Base-by-base conservation (phyloP, 2,797 vertebrate species). In the Acipenser oxyrinchus region DNA sequence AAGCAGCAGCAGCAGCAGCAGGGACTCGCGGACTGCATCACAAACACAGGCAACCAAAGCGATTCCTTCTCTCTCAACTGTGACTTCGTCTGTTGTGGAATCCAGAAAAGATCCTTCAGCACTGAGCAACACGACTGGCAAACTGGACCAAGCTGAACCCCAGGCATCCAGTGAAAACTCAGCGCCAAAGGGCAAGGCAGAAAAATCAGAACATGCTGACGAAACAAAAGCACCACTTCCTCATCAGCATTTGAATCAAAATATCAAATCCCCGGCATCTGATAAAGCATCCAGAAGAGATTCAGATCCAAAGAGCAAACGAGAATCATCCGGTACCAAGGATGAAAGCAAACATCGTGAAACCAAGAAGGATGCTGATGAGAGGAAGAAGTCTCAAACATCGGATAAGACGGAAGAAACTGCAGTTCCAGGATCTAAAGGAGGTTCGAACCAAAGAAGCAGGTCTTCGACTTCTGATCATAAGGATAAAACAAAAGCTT, bases 161-260 rank as follows among this genome's bases (percentile, higher is more conserved):
- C 86, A 7, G 11, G 71, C 37, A 78, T 81, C 66, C 76, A 84
- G 67, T 66, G 78, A 62, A 79, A 76, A 8, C 82, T 78, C 75
- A 83, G 80, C 75, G 76, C 82, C 63, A 86, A 9, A 82, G 71
- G 82, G 82, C 72, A 87, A 84, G 67, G 63, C 88, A 8, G 80
- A 87, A 60, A 3, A 55, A 75, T 78, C 0, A 62, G 78, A 57
- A 73, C 75, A 70, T 79, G 82, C 66, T 65, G 64, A 69, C 51
- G 74, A 70, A 66, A 66, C 66, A 9, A 75, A 62, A 57, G 52
- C 60, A 57, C 64, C 58, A 10, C 55, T 12, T n/a, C 66, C 71
- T 0, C 11, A 51, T 51, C 77, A 76, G 53, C 72, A 77, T 53
- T 57, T 66, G 1, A 72, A 76, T 60, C 82, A 55, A 66, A 9